Evolutionary conservation across 2,113 vertebrate species (phyloP), one percentile per base, ranked within the genome.

Genomic region (Agapornis roseicollis): DNA sequence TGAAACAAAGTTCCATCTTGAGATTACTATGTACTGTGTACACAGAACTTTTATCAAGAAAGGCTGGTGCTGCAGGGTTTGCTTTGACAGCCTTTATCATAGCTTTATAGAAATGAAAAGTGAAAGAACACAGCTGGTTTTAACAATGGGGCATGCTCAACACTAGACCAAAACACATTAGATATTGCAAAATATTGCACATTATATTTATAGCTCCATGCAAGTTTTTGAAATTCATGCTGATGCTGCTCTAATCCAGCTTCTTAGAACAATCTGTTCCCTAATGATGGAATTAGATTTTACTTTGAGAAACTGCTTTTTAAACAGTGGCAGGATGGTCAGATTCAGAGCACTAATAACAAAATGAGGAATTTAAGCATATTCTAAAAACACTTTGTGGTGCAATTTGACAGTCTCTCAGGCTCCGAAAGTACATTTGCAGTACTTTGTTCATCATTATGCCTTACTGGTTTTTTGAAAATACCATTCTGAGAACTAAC

Each of bases 161-260:
- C 98, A 98, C 98, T 97, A 98, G 98, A 97, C 98, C 98, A 98
- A 98, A 97, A 98, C 98, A 98, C 98, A 98, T 97, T 97, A 97
- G 97, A 98, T 98, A 98, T 98, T 97, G 98, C 98, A 98, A 98
- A 98, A 98, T 98, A 98, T 98, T 98, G 97, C 98, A 98, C 94
- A 95, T 97, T 98, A 96, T 98, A 98, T 98, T 98, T 98, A 98
- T 98, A 98, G 98, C 97, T 97, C 96, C 86, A 81, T 95, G 94
- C 92, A 97, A 97, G 97, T 98, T 97, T 98, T 98, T 98, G 93
- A 98, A 98, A 98, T 98, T 98, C 98, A 97, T 98, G 97, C 98
- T 98, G 98, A 98, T 97, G 96, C 95, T 95, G 97, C 97, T 97
- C 94, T 97, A 97, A 96, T 95, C 82, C 90, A 96, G 92, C 94